These are phyloP conservation scores for Corydoras maculifer DNA, from an alignment of 2,113 vertebrate species.

Conservation along the genomic window DNA sequence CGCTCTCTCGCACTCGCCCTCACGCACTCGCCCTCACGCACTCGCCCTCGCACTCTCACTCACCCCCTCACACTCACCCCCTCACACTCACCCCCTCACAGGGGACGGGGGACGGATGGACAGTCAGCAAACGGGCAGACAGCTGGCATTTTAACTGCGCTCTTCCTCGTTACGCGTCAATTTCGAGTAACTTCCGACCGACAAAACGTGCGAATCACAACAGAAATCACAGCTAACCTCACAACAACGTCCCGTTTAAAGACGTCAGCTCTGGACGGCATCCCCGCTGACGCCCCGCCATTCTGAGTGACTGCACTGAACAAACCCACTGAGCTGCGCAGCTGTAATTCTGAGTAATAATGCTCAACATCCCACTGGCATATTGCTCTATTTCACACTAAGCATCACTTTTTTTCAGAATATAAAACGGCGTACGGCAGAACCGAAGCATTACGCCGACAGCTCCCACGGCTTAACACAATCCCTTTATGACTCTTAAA, in stretches of 20 bases:
- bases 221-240: no score
- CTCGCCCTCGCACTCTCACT: no score
- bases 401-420: neutral
- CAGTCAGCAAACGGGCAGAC: no score
- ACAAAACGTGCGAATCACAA: no score
- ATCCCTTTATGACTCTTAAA: slow-evolving; percentile 17
- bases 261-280: slow-evolving; percentile 24
- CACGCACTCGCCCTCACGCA: no score
- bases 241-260: neutral
- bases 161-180: no score
- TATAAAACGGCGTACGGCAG: slow-evolving; percentile 2
- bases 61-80: no score
- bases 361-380: slow-evolving; percentile 4
- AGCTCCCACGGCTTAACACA: slow-evolving; percentile 7
- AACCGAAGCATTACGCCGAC: slow-evolving; percentile 9
- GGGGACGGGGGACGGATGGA: no score
- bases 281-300: slow-evolving; percentile 22
- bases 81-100: no score
- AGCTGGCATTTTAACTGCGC: no score
- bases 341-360: slow-evolving; percentile 10
- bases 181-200: no score
- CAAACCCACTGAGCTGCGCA: slow-evolving; percentile 6
- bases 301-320: slow-evolving; percentile 22
- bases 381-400: slow-evolving; percentile 4
- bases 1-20: no score